phyloP scores from a whole-genome alignment of 2,888 invertebrate species.

The Dicranocentrus wangi region DNA sequence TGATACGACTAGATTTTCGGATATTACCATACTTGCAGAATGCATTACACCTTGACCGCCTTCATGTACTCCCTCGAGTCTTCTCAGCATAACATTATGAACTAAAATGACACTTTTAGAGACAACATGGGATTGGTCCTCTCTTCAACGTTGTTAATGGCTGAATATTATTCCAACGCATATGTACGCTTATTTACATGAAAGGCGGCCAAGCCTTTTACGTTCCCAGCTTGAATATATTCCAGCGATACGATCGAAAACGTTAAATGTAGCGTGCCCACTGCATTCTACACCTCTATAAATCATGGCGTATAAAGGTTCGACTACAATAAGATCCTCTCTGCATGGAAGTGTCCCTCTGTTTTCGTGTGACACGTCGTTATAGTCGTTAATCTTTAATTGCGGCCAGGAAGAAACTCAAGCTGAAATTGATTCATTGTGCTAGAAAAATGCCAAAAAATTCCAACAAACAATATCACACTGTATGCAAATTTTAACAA shows the following conservation, averaged over 20 bases:
- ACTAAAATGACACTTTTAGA: constrained; percentile 25
- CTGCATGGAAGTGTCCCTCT: constrained; percentile 17
- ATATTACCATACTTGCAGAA: background rate
- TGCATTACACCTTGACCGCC: constrained; percentile 1
- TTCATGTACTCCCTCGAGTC: background rate
- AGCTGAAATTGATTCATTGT: constrained; percentile 6
- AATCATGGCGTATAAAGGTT: constrained; percentile 17
- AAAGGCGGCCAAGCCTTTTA: constrained; percentile 36
- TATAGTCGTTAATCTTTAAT: constrained; percentile 49
- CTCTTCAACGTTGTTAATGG: constrained; percentile 16
- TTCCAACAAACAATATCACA: background rate
- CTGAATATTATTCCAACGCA: constrained; percentile 21
- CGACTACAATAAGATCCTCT: constrained; percentile 9
- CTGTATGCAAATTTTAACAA: no score
- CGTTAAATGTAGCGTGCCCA: constrained; percentile 26
- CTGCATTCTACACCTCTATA: constrained; percentile 15
- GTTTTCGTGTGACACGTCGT: constrained; percentile 41
- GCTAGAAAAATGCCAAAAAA: background rate
- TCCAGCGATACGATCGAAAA: constrained; percentile 42
- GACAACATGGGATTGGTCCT: constrained; percentile 33
- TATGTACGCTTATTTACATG: constrained; percentile 31
- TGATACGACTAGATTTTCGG: constrained; percentile 5
- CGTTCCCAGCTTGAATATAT: constrained; percentile 13
- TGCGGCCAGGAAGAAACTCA: constrained; percentile 16
- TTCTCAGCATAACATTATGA: constrained; percentile 22